Percentiles rank a stretch among this genome's conserved stretches.
phyloP scores from a whole-genome alignment of 2,797 vertebrate species.

The Coccyzus lansbergi region DNA sequence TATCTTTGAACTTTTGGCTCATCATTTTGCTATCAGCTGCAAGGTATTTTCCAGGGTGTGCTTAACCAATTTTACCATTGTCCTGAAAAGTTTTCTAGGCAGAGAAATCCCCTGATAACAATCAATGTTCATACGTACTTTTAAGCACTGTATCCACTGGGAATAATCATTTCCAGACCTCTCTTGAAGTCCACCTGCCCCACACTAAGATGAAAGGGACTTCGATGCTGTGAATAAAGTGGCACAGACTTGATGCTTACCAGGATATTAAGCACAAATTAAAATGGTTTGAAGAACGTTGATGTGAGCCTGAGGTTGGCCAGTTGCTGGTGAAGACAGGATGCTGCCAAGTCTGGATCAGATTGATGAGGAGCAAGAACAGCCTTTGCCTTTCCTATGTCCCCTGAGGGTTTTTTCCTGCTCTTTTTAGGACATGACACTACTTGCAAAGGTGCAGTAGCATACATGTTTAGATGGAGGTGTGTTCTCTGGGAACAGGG shows the following conservation, averaged over 20 bases:
- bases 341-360: conserved; percentile 23
- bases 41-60: conserved; percentile 78
- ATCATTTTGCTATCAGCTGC: conserved; percentile 74
- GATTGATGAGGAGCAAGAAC: conserved; percentile 18
- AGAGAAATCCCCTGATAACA: conserved; percentile 67
- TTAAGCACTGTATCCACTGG: conserved; percentile 49
- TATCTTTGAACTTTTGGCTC: conserved; percentile 80
- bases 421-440: conserved; percentile 48
- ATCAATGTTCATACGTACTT: conserved; percentile 52
- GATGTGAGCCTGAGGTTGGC: conserved; percentile 40
- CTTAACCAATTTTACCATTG: conserved; percentile 69
- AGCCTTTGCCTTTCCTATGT: conserved; percentile 33
- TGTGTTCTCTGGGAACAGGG: conserved; percentile 47
- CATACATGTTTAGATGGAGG: conserved; percentile 41
- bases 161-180: conserved; percentile 34
- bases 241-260: neutral
- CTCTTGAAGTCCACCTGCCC: conserved; percentile 54
- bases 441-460: conserved; percentile 41
- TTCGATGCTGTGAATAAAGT: conserved; percentile 29
- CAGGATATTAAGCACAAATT: conserved; percentile 45
- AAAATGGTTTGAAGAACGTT: conserved; percentile 32
- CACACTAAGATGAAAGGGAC: conserved; percentile 50
- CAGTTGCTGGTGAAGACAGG: neutral
- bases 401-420: conserved; percentile 28
- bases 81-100: conserved; percentile 69